These are phyloP conservation scores for Rhimphoctona megacephalus DNA, from an alignment of 2,888 invertebrate genomes.

Conservation along the genomic window DNA sequence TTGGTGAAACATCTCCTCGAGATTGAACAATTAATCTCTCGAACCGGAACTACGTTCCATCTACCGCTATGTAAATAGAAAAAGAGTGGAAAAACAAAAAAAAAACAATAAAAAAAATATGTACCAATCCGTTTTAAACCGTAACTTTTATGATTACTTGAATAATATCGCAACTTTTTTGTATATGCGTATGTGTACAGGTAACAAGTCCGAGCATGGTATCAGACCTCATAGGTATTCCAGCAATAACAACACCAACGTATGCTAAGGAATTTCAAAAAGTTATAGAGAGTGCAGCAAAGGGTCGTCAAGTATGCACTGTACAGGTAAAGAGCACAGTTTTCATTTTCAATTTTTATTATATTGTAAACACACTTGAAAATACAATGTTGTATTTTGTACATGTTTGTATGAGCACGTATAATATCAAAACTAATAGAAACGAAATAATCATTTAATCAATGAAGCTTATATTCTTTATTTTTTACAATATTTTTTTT, in stretches of 20 bases:
- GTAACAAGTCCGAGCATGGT: conserved; percentile 84
- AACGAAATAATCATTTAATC: no score
- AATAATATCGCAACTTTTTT: not conserved
- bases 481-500: not conserved
- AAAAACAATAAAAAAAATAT: not conserved
- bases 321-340: conserved; percentile 82
- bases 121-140: not conserved
- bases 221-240: conserved; percentile 84
- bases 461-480: no score
- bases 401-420: no score
- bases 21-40: no score
- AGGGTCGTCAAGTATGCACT: conserved; percentile 87
- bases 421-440: no score
- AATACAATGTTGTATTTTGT: not conserved
- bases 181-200: conserved; percentile 74
- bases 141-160: not conserved
- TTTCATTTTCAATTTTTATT: not conserved
- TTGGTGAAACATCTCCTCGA: no score
- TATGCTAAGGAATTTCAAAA: conserved; percentile 87
- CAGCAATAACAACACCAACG: conserved; percentile 86
- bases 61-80: not conserved
- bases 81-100: not conserved
- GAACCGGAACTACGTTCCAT: no score
- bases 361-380: not conserved
- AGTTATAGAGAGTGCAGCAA: conserved; percentile 86